Percentiles rank a stretch among this genome's conserved stretches.
phyloP scores from a whole-genome alignment of 1,140 invertebrate species.

The Sesamia nonagrioides region DNA sequence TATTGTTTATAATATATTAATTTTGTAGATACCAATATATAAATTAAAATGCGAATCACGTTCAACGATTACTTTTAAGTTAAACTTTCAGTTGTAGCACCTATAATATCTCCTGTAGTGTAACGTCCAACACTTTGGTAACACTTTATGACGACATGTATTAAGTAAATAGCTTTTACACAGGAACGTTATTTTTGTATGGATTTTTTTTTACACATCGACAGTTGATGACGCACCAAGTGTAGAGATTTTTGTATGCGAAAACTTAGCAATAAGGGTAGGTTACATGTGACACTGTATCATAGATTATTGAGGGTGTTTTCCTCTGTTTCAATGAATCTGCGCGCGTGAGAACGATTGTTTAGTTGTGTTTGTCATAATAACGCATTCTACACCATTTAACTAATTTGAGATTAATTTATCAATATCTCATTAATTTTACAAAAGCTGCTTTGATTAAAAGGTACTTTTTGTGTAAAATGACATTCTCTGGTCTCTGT shows the following conservation, averaged over 20 bases:
- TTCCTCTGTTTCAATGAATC: slow-evolving; percentile 45
- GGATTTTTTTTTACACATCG: slow-evolving; percentile 65
- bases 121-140: slow-evolving; percentile 21
- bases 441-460: background rate
- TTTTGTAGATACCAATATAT: slow-evolving; percentile 61
- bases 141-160: slow-evolving; percentile 65
- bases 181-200: slow-evolving; percentile 78
- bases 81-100: slow-evolving; percentile 29
- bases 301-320: slow-evolving; percentile 56
- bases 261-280: slow-evolving; percentile 62
- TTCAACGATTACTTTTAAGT: slow-evolving; percentile 54
- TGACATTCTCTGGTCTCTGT: slow-evolving; percentile 14
- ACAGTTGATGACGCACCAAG: slow-evolving; percentile 65
- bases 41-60: slow-evolving; percentile 64
- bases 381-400: slow-evolving; percentile 2
- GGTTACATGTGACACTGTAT: slow-evolving; percentile 59
- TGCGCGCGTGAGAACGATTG: slow-evolving; percentile 32
- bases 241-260: slow-evolving; percentile 69
- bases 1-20: slow-evolving; percentile 57
- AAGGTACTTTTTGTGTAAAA: background rate
- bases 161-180: slow-evolving; percentile 60
- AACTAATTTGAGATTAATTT: slow-evolving; percentile 30
- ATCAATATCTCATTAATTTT: background rate
- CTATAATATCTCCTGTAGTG: background rate
- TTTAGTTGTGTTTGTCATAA: slow-evolving; percentile 43